A percentile compares a stretch with the other conserved stretches of the same genome.
Conservation (phyloP, 2,888 invertebrate species). For the Ichneumoninae sp. region DNA sequence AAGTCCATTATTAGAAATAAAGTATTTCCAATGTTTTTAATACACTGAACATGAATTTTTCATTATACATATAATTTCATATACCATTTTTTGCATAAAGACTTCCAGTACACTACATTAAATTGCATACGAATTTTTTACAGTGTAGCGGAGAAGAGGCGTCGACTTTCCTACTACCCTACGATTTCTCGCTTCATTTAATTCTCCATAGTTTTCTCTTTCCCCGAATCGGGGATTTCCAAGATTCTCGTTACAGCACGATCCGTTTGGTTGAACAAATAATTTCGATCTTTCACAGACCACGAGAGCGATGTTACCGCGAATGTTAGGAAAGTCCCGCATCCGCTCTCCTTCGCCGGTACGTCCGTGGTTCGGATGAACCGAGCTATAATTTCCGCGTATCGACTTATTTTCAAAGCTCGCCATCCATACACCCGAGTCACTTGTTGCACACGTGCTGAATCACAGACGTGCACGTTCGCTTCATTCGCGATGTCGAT, state of each 20-base stretch:
- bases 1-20: too few species aligned
- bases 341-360: not conserved
- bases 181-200: not conserved
- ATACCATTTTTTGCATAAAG: not conserved
- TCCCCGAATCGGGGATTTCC: not conserved
- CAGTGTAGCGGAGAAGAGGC: not conserved
- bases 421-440: not conserved
- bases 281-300: conserved; percentile 47
- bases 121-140: not conserved
- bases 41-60: too few species aligned
- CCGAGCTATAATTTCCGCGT: not conserved
- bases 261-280: conserved; percentile 43
- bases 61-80: not conserved
- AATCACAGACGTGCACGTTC: not conserved
- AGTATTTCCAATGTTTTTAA: too few species aligned
- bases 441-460: not conserved
- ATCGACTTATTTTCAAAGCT: conserved; percentile 10
- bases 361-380: not conserved
- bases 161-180: not conserved
- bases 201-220: not conserved
- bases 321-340: conserved; percentile 6
- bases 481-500: not conserved
- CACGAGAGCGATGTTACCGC: not conserved
- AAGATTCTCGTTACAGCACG: conserved; percentile 23
- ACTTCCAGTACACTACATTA: not conserved